These are phyloP conservation scores for Lepilemur septentrionalis DNA, from an alignment of 2,797 vertebrate genomes.

Conservation along the genomic window DNA sequence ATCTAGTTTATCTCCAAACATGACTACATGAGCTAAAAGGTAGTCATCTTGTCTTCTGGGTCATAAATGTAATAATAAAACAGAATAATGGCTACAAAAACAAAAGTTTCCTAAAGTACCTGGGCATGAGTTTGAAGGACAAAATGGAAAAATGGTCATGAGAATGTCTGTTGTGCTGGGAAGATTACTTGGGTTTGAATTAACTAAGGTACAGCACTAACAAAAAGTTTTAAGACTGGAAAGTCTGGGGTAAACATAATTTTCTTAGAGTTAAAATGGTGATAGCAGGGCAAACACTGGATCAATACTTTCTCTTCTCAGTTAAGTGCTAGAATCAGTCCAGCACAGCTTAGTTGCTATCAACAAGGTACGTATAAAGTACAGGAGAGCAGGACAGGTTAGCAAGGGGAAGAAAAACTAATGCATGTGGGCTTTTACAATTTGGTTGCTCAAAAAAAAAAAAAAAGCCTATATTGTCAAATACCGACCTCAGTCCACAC, in stretches of 20 bases:
- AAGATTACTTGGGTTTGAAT: not conserved
- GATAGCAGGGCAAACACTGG: not conserved
- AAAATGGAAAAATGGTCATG: not conserved
- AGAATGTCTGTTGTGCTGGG: not conserved
- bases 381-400: not conserved
- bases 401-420: not conserved
- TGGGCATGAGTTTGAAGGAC: conserved; percentile 1
- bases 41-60: not conserved
- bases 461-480: conserved; percentile 25
- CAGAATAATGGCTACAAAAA: conserved; percentile 9
- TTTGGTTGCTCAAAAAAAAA: not conserved
- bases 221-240: not conserved
- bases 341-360: not conserved
- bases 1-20: conserved; percentile 13
- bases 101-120: not conserved
- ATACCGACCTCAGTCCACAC: conserved; percentile 91
- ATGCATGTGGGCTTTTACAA: not conserved
- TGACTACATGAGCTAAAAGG: not conserved
- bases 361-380: not conserved
- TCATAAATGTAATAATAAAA: conserved; percentile 39
- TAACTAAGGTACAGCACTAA: not conserved
- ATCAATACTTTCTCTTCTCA: not conserved
- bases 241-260: not conserved
- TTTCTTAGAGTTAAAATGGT: not conserved
- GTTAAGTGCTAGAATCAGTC: not conserved